Conservation (phyloP, 2,797 vertebrate genomes). For the Pseudopleuronectes americanus region DNA sequence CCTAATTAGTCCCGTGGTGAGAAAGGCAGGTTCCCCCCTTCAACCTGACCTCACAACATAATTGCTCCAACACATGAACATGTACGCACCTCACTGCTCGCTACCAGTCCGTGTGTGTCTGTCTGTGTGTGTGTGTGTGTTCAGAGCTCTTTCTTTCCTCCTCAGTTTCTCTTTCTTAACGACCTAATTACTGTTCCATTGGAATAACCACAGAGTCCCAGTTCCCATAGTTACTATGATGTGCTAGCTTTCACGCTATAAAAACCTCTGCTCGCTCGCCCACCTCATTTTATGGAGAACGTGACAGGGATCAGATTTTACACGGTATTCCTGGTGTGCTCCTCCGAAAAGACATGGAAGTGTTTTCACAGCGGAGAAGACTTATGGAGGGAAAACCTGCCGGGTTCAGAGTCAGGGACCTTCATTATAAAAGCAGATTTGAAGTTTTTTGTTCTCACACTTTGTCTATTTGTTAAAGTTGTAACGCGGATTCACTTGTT, state of each 20-base stretch:
- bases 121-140: constrained; percentile 11
- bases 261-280: constrained; percentile 62
- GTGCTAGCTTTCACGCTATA: constrained; percentile 59
- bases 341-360: constrained; percentile 69
- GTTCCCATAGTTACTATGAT: constrained; percentile 78
- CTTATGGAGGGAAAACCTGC: constrained; percentile 48
- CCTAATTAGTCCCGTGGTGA: constrained; percentile 54
- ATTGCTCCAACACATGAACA: constrained; percentile 53
- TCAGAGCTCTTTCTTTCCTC: constrained; percentile 13
- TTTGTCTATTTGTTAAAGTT: not conserved
- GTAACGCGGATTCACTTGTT: not conserved
- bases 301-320: constrained; percentile 68
- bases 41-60: constrained; percentile 28
- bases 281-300: constrained; percentile 66
- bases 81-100: not conserved
- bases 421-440: no score
- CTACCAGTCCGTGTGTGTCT: constrained; percentile 10
- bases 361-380: constrained; percentile 66
- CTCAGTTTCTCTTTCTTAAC: constrained; percentile 40
- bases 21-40: constrained; percentile 36
- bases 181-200: constrained; percentile 62
- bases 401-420: constrained; percentile 9
- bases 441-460: not conserved
- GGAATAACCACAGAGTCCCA: constrained; percentile 57
- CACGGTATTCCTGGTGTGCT: constrained; percentile 44